phyloP scores from a whole-genome alignment of 2,113 vertebrate species.

The Eulacestoma nigropectus region DNA sequence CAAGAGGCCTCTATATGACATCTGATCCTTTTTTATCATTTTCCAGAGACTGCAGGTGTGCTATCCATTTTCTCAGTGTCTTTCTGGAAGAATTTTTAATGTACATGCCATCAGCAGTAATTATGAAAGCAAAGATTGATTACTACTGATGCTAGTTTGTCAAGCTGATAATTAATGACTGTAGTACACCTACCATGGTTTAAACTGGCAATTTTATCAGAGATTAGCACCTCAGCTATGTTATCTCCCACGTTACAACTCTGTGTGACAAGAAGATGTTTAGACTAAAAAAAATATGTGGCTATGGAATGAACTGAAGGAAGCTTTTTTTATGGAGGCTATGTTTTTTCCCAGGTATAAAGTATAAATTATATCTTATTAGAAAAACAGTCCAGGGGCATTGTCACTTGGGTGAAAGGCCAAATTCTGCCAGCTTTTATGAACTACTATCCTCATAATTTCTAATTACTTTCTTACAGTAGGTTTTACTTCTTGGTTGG shows the following conservation, averaged over 20 bases:
- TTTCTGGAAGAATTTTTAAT: constrained; percentile 12
- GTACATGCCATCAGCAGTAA: constrained; percentile 47
- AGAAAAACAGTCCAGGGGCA: neutral
- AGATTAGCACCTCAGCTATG: neutral
- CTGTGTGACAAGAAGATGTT: neutral
- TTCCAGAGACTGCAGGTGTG: constrained; percentile 2
- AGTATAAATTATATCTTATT: neutral
- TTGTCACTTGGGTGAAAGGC: neutral
- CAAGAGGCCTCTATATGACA: neutral
- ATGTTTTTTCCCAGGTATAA: neutral
- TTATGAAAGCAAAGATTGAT: constrained; percentile 59
- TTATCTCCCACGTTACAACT: constrained; percentile 21
- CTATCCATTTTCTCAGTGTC: neutral
- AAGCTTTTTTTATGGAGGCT: neutral
- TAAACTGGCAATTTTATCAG: constrained; percentile 36
- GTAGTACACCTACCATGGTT: neutral
- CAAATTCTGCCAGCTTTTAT: neutral
- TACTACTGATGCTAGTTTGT: constrained; percentile 55
- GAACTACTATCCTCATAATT: neutral
- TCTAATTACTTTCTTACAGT: neutral
- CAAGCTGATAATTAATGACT: constrained; percentile 46
- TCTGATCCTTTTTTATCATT: neutral
- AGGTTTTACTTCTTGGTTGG: neutral
- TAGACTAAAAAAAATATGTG: neutral
- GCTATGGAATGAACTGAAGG: constrained; percentile 1